phyloP scores from a whole-genome alignment of 2,888 invertebrate genomes.

The Andrena marginata region DNA sequence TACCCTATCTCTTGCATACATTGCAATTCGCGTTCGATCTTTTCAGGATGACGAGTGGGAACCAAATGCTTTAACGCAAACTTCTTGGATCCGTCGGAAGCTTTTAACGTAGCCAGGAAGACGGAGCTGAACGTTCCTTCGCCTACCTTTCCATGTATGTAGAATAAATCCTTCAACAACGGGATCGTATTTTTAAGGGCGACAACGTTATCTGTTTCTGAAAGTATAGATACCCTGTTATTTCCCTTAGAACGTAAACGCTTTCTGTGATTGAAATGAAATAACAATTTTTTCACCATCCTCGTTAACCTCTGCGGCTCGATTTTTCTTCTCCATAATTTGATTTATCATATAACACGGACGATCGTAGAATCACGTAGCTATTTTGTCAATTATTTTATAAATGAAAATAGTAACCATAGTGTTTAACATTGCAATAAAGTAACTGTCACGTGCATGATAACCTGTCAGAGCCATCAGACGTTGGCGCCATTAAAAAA shows the following conservation, averaged over 20 bases:
- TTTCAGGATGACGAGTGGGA: slow-evolving; percentile 93
- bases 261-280: not conserved
- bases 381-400: slow-evolving; percentile 5
- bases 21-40: slow-evolving; percentile 92
- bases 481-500: slow-evolving; percentile 43
- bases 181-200: slow-evolving; percentile 87
- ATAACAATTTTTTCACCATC: slow-evolving; percentile 34
- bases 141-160: slow-evolving; percentile 90
- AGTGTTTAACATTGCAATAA: slow-evolving; percentile 7
- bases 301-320: slow-evolving; percentile 29
- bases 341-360: slow-evolving; percentile 6
- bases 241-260: slow-evolving; percentile 29
- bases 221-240: slow-evolving; percentile 25
- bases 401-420: slow-evolving; percentile 27
- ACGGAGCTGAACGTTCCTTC: slow-evolving; percentile 96
- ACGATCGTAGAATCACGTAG: not conserved
- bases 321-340: slow-evolving; percentile 44
- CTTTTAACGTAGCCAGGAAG: slow-evolving; percentile 90
- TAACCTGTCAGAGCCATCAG: slow-evolving; percentile 37
- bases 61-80: slow-evolving; percentile 95
- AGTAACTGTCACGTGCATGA: slow-evolving; percentile 20
- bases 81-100: slow-evolving; percentile 86
- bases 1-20: slow-evolving; percentile 93
- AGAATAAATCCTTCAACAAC: slow-evolving; percentile 88
- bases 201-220: slow-evolving; percentile 78